phyloP scores from a whole-genome alignment of 2,113 vertebrate species.

The Ellobius talpinus region DNA sequence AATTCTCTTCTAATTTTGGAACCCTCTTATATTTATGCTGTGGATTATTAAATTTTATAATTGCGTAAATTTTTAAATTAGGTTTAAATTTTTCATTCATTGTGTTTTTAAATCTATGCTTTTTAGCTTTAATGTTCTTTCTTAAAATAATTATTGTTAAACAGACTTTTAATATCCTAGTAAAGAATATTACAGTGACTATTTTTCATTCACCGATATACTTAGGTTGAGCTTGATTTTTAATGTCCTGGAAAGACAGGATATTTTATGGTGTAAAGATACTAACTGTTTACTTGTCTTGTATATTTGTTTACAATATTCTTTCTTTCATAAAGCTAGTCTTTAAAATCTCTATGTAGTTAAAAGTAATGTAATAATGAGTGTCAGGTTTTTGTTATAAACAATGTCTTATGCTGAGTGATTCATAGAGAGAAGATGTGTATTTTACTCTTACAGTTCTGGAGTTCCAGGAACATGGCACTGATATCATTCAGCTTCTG shows the following conservation, averaged over 20 bases:
- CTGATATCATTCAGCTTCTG: background rate
- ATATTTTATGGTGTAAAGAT: background rate
- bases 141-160: background rate
- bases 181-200: background rate
- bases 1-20: background rate
- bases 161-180: background rate
- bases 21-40: background rate
- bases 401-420: background rate
- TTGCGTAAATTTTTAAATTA: background rate
- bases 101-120: background rate
- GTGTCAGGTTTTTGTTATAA: background rate
- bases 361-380: background rate
- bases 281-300: slow-evolving; percentile 1
- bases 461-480: background rate
- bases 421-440: background rate
- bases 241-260: background rate
- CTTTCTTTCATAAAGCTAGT: background rate
- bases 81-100: slow-evolving; percentile 28
- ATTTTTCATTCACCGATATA: background rate
- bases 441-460: background rate
- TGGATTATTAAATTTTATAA: background rate
- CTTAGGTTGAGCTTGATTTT: background rate
- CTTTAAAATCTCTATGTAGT: background rate
- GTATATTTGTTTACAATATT: background rate
- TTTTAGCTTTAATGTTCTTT: slow-evolving; percentile 23